phyloP scores from a whole-genome alignment of 2,797 vertebrate genomes.

The Parambassis ranga region DNA sequence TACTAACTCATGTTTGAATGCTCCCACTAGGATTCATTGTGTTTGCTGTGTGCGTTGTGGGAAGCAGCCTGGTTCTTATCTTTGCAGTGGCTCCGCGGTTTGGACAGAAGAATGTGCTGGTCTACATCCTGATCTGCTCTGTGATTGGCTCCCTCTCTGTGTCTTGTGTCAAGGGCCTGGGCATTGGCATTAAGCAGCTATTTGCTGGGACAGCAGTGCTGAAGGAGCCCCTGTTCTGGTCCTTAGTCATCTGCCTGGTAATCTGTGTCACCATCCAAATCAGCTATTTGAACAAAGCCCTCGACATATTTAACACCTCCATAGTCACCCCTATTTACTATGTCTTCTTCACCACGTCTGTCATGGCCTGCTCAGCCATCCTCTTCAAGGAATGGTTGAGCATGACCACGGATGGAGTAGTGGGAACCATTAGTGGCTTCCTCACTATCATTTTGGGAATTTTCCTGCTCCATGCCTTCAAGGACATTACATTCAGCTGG shows the following conservation, averaged over 20 bases:
- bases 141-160: conserved; percentile 87
- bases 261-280: conserved; percentile 86
- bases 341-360: conserved; percentile 86
- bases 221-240: conserved; percentile 84
- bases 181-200: conserved; percentile 85
- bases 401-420: conserved; percentile 77
- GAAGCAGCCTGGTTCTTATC: conserved; percentile 84
- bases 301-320: conserved; percentile 87
- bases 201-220: conserved; percentile 82
- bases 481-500: conserved; percentile 79
- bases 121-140: conserved; percentile 88
- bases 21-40: conserved; percentile 82
- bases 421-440: conserved; percentile 86
- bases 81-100: conserved; percentile 83
- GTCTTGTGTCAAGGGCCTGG: conserved; percentile 87
- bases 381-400: conserved; percentile 89
- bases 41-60: conserved; percentile 83
- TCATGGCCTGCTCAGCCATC: conserved; percentile 87
- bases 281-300: conserved; percentile 88
- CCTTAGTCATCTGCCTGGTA: conserved; percentile 80
- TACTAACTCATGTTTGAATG: conserved; percentile 55
- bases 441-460: conserved; percentile 85
- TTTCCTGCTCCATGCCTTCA: conserved; percentile 86
- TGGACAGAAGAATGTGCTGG: conserved; percentile 86
- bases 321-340: conserved; percentile 87